phyloP scores from a whole-genome alignment of 1,140 invertebrate genomes.

The Sogatella furcifera region DNA sequence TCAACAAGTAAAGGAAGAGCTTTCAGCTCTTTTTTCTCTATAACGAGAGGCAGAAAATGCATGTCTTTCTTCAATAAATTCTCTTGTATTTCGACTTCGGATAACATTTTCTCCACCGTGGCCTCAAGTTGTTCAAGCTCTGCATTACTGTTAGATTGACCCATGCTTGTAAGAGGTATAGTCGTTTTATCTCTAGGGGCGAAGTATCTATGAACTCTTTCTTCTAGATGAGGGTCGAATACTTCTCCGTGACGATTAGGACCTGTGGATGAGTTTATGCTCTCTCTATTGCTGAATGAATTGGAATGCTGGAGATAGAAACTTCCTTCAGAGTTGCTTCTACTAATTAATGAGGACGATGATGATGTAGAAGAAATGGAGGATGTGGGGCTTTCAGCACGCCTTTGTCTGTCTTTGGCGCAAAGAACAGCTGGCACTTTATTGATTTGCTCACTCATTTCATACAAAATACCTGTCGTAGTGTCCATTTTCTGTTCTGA shows the following conservation, averaged over 20 bases:
- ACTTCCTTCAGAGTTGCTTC: background rate
- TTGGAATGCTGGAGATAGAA: background rate
- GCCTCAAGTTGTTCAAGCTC: slow-evolving; percentile 21
- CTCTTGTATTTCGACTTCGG: slow-evolving; percentile 21
- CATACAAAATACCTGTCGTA: slow-evolving; percentile 19
- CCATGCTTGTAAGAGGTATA: background rate
- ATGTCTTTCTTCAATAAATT: slow-evolving; percentile 11
- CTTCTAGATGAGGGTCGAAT: background rate
- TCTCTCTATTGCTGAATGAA: background rate
- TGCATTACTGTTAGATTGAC: slow-evolving; percentile 7
- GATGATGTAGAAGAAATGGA: background rate
- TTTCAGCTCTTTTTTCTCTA: slow-evolving; percentile 13
- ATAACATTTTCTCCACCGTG: slow-evolving; percentile 21
- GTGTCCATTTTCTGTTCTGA: background rate
- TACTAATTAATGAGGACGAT: background rate
- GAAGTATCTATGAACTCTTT: slow-evolving; percentile 6
- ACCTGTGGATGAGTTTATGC: background rate
- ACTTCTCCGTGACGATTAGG: too few relatives aligned
- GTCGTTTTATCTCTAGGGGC: background rate
- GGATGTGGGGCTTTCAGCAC: background rate
- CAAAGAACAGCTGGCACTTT: slow-evolving; percentile 18
- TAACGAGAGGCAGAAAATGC: slow-evolving; percentile 8
- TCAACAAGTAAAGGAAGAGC: slow-evolving; percentile 9
- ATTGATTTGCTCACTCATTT: slow-evolving; percentile 19
- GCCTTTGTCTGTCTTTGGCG: background rate